Percentiles rank a stretch among this genome's conserved stretches.
Evolutionary conservation across 2,113 vertebrate genomes (phyloP).

Genomic region (Leptodactylus fuscus): DNA sequence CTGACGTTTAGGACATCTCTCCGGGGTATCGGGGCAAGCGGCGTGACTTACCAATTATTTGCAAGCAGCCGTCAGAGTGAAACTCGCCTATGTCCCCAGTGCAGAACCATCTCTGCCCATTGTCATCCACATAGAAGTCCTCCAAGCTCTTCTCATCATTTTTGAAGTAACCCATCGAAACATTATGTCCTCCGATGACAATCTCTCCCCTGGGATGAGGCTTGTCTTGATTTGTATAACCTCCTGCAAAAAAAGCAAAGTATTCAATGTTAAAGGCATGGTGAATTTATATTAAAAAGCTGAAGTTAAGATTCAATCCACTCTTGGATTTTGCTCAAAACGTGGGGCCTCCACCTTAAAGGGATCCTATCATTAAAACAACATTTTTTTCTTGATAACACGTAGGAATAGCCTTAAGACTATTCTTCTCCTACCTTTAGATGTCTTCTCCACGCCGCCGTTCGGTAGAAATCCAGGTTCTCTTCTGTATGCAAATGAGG

Average conservation of each 20-base stretch:
- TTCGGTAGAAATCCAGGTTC: too few species aligned
- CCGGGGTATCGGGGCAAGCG: too few species aligned
- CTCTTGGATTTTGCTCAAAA: too few species aligned
- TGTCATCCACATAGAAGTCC: slow-evolving; percentile 87
- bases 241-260: slow-evolving; percentile 75
- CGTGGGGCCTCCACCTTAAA: too few species aligned
- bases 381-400: too few species aligned
- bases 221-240: slow-evolving; percentile 88
- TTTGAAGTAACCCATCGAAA: slow-evolving; percentile 93
- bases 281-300: too few species aligned
- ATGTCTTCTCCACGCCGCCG: too few species aligned
- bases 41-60: slow-evolving; percentile 88
- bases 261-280: neutral
- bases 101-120: slow-evolving; percentile 93
- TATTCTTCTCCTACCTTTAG: too few species aligned
- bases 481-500: too few species aligned
- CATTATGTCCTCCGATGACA: slow-evolving; percentile 92
- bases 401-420: too few species aligned
- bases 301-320: too few species aligned
- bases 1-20: neutral
- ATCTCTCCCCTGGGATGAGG: slow-evolving; percentile 95
- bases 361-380: too few species aligned
- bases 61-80: slow-evolving; percentile 91
- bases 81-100: slow-evolving; percentile 95
- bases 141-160: slow-evolving; percentile 78